Evolutionary conservation across 2,888 invertebrate genomes (phyloP).

Genomic region (Patella caerulea): DNA sequence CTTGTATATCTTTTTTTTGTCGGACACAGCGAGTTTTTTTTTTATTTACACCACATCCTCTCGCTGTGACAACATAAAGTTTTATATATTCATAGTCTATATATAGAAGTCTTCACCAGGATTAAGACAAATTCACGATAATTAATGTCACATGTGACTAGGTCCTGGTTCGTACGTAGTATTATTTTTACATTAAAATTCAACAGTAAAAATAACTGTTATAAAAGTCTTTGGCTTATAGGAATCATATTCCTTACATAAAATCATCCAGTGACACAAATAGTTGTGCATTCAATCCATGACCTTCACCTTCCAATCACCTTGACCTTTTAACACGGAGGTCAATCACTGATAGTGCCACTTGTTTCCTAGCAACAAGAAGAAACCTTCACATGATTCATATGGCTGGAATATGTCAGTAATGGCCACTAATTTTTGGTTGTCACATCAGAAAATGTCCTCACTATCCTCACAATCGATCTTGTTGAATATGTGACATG

Average conservation of each 20-base stretch:
- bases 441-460: not conserved
- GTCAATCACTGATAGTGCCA: too few relatives aligned
- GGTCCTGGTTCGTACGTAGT: not conserved
- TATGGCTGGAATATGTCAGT: constrained; percentile 1
- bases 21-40: constrained; percentile 3
- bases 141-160: constrained; percentile 1
- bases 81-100: not conserved
- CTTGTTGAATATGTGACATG: not conserved
- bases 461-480: not conserved
- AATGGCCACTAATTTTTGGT: not conserved
- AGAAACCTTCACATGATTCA: not conserved
- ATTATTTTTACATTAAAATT: not conserved
- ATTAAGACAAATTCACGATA: constrained; percentile 1
- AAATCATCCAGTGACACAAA: not conserved
- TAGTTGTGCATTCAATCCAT: not conserved
- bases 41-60: constrained; percentile 3
- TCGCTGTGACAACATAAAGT: constrained; percentile 5
- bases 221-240: constrained; percentile 9
- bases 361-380: constrained; percentile 2
- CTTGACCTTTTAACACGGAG: not conserved
- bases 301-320: constrained; percentile 9
- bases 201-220: not conserved
- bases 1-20: not conserved
- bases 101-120: constrained; percentile 5
- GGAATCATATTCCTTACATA: constrained; percentile 3